Percentiles rank a stretch among this genome's conserved stretches.
These are phyloP conservation scores for Ormyrus nitidulus DNA, from an alignment of 2,888 invertebrate species.

Conservation along the genomic window DNA sequence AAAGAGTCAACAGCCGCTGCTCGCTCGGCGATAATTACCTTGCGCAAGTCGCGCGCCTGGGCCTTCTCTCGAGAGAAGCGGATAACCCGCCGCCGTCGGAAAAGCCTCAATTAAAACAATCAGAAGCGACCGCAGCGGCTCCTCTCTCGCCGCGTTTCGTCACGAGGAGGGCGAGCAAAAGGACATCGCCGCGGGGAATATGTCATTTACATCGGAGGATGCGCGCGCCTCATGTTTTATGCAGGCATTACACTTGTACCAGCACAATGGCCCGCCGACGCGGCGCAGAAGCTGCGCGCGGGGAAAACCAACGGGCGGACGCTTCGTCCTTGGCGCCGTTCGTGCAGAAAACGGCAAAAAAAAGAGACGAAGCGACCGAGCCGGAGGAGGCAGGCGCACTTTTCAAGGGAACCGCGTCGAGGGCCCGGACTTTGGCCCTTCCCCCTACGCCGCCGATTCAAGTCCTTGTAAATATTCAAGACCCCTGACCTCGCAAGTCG, in stretches of 20 bases:
- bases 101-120: conserved; percentile 16
- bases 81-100: background rate
- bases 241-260: background rate
- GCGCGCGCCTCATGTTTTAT: conserved; percentile 3
- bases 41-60: background rate
- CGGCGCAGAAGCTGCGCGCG: too few species aligned
- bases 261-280: too few species aligned
- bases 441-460: too few species aligned
- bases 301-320: too few species aligned
- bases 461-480: too few species aligned
- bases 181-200: background rate
- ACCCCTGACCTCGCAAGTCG: too few species aligned
- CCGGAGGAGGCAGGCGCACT: too few species aligned
- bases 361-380: too few species aligned
- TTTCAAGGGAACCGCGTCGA: too few species aligned
- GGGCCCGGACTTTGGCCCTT: too few species aligned
- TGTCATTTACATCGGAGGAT: background rate
- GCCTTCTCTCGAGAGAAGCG: background rate
- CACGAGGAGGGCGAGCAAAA: background rate
- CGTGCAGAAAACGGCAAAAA: too few species aligned
- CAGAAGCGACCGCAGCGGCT: conserved; percentile 22
- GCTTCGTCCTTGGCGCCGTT: too few species aligned
- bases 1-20: background rate
- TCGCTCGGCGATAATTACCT: background rate
- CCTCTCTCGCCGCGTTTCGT: conserved; percentile 1